phyloP scores from a whole-genome alignment of 2,888 invertebrate genomes.

The Dastarcus helophoroides region DNA sequence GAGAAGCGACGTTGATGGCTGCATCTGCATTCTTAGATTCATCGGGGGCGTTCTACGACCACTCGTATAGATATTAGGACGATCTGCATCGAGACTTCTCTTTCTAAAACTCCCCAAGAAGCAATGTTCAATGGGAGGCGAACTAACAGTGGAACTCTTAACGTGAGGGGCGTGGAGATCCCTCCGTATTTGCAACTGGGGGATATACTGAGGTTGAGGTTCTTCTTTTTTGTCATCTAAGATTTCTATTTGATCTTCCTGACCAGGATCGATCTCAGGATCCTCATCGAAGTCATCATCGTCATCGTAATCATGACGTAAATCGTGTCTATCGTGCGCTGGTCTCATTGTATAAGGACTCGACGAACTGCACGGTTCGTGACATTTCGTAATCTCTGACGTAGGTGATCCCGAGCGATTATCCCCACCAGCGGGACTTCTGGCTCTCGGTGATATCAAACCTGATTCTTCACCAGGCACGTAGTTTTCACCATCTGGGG shows the following conservation, averaged over 20 bases:
- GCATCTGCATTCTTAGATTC: slow-evolving; percentile 26
- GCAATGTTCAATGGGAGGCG: slow-evolving; percentile 38
- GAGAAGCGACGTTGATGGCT: slow-evolving; percentile 11
- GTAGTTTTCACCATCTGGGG: slow-evolving; percentile 46
- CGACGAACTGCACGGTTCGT: slow-evolving; percentile 35
- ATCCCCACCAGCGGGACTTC: slow-evolving; percentile 34
- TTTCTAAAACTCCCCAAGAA: slow-evolving; percentile 47
- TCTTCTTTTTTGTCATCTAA: slow-evolving; percentile 47
- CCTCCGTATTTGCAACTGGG: slow-evolving; percentile 58
- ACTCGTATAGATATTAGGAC: slow-evolving; percentile 20
- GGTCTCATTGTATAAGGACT: slow-evolving; percentile 66
- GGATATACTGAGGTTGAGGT: slow-evolving; percentile 24
- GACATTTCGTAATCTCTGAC: slow-evolving; percentile 58
- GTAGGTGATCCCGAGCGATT: slow-evolving; percentile 27
- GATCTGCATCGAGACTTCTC: slow-evolving; percentile 44
- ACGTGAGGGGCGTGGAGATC: slow-evolving; percentile 50
- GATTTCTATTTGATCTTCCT: slow-evolving; percentile 31
- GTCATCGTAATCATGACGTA: slow-evolving; percentile 36
- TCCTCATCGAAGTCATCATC: slow-evolving; percentile 30
- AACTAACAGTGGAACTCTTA: slow-evolving; percentile 32
- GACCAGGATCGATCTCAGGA: slow-evolving; percentile 35
- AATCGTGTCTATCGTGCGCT: slow-evolving; percentile 41
- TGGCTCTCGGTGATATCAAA: slow-evolving; percentile 31
- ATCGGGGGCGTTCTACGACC: slow-evolving; percentile 25
- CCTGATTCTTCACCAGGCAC: slow-evolving; percentile 43